Base-by-base conservation (phyloP, 2,888 invertebrate species). In the Ornithoptera alexandrae region DNA sequence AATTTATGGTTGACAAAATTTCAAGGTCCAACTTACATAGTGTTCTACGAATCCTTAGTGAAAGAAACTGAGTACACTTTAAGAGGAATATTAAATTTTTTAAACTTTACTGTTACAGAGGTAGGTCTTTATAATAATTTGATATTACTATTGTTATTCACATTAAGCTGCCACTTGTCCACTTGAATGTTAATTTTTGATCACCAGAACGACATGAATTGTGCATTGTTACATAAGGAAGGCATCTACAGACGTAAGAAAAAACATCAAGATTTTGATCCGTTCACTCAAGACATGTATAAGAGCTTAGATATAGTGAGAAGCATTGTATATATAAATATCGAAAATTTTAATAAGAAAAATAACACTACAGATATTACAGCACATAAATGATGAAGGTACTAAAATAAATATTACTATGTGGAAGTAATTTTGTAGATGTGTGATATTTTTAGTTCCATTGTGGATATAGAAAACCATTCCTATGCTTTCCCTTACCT, bases 181-280 rank as follows among this genome's bases (percentile, higher is more conserved):
- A 17, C 5, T 50, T 15, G 18, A 17, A 17, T 50, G 50, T 4
- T 17, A 46, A 46, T 59, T 66, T 39, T 67, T 12, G n/a, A 22
- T 50, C 36, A 60, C 50, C 79, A 94, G 94, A 82, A 81, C 20
- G 89, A 93, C 61, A 86, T 95, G 83, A 85, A 89, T 58, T 95
- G 95, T 81, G 94, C 95, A 22, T 77, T 95, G 62, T 81, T 87
- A 17, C 86, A 94, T 76, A 93, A 93, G 76, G 95, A 95, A 83
- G 96, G 96, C 1, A 96, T 96, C 70, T 96, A 96, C 83, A 88
- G 96, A 71, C 89, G 96, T 8, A 94, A 94, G 78, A 95, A 94
- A 78, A 94, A 95, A 69, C 88, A 94, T 24, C 84, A 94, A 65
- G 93, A 94, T 77, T 96, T 96, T 77, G 96, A 96, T 76, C 96